Conservation (phyloP, 2,888 invertebrate genomes). For the Zygaena filipendulae region DNA sequence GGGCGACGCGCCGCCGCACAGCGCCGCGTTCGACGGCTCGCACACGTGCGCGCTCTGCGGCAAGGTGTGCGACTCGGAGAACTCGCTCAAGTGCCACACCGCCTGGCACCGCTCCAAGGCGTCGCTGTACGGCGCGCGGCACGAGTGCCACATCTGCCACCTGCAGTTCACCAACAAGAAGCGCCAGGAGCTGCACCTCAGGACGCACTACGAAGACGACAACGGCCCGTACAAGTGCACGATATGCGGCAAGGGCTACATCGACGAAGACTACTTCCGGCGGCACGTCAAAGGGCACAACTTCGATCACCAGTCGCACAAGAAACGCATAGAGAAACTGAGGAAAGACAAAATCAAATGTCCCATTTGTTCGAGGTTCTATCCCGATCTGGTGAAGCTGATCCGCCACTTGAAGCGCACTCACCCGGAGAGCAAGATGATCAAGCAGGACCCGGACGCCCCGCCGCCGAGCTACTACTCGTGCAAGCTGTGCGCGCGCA, state of each 20-base stretch:
- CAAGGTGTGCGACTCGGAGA: conserved; percentile 51
- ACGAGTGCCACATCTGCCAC: conserved; percentile 57
- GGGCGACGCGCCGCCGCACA: conserved; percentile 26
- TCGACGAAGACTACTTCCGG: conserved; percentile 55
- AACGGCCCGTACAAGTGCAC: conserved; percentile 61
- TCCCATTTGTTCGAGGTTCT: conserved; percentile 51
- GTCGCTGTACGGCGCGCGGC: conserved; percentile 43
- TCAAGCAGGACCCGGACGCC: conserved; percentile 58
- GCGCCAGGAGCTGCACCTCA: conserved; percentile 49
- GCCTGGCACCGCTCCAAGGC: conserved; percentile 57
- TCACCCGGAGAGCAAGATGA: conserved; percentile 63
- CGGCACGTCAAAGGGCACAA: conserved; percentile 65
- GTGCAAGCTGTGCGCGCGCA: conserved; percentile 56
- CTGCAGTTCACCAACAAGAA: conserved; percentile 56
- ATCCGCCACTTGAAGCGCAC: conserved; percentile 51
- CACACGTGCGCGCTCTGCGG: conserved; percentile 54
- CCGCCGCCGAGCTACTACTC: conserved; percentile 43
- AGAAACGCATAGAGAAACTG: conserved; percentile 45
- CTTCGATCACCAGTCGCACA: conserved; percentile 48
- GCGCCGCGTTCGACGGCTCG: conserved; percentile 30
- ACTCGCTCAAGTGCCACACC: conserved; percentile 50
- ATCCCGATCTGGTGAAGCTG: conserved; percentile 49
- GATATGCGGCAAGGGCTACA: conserved; percentile 63
- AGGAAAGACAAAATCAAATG: conserved; percentile 55
- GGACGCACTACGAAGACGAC: conserved; percentile 60